A percentile compares a stretch with the other conserved stretches of the same genome.
Conservation (phyloP, 2,888 invertebrate genomes). For the Aphelenchoides bicaudatus region DNA sequence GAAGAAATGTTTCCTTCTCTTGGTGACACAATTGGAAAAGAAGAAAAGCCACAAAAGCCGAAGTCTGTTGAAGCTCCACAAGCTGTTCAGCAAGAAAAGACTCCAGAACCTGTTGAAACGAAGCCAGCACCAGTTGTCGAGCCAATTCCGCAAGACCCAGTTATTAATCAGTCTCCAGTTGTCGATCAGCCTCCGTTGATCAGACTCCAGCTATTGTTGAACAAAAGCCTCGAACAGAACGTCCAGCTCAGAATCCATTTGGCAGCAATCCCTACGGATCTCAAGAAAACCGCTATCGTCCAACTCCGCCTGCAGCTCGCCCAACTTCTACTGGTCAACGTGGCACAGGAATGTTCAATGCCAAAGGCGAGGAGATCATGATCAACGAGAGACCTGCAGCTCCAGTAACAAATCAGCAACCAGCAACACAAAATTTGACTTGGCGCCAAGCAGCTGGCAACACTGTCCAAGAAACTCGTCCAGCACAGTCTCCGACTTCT, state of each 20-base stretch:
- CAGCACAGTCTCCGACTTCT: no score
- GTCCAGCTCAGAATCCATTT: not conserved
- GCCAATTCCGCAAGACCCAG: not conserved
- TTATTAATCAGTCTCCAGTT: not conserved
- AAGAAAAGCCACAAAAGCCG: slow-evolving; percentile 17
- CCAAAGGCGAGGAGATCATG: slow-evolving; percentile 11
- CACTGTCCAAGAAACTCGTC: no score
- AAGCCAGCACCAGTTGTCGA: not conserved
- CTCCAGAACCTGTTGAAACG: not conserved
- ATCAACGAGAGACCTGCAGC: not conserved
- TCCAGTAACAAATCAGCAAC: no score
- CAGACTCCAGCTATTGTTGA: not conserved
- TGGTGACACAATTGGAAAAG: slow-evolving; percentile 19
- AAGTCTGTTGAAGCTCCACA: not conserved
- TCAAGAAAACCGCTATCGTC: not conserved
- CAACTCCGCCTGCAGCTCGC: not conserved
- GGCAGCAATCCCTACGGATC: no score
- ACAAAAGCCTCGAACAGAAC: not conserved
- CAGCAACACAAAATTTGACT: no score
- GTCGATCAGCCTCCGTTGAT: no score
- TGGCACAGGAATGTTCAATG: slow-evolving; percentile 13
- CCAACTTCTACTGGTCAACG: not conserved
- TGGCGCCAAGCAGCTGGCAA: no score
- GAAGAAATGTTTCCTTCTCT: slow-evolving; percentile 22
- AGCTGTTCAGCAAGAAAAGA: not conserved